Conservation (phyloP, 2,113 vertebrate species). For the Oryctolagus cuniculus region mOryCun1.1 NC_091438.1:62855001-62855500, state of each 20-base stretch:
- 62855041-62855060: background rate
- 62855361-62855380: background rate
- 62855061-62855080: background rate
- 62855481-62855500: constrained; percentile 62
- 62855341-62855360: background rate
- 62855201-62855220: background rate
- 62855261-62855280: background rate
- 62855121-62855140: background rate
- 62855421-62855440: too few relatives aligned
- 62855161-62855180: background rate
- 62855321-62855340: background rate
- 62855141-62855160: background rate
- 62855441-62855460: background rate
- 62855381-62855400: background rate
- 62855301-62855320: background rate
- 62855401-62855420: background rate
- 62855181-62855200: background rate
- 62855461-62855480: background rate
- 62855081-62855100: background rate
- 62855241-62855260: background rate
- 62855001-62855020: background rate
- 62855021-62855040: background rate
- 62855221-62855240: background rate
- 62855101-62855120: background rate
- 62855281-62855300: background rate